Evolutionary conservation across 2,113 vertebrate species (phyloP).

Genomic region (Cichladusa arquata): DNA sequence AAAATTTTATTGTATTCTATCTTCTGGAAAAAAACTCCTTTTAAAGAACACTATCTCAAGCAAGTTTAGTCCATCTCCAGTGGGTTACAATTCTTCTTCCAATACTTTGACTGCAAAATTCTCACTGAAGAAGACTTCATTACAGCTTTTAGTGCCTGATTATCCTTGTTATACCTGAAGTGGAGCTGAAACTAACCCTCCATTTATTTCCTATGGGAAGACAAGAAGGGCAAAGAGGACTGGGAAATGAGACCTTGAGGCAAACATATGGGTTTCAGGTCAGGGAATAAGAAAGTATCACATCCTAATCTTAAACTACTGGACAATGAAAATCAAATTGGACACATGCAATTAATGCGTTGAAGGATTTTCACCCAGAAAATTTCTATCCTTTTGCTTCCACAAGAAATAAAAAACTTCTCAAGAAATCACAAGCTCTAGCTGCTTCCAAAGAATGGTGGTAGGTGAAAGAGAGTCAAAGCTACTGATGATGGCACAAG

Average conservation of each 20-base stretch:
- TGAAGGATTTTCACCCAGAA: not conserved
- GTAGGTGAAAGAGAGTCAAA: not conserved
- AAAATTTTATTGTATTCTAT: not conserved
- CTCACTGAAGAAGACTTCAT: not conserved
- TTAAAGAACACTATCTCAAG: not conserved
- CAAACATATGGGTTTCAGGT: not conserved
- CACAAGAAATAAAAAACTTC: not conserved
- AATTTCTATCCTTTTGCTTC: not conserved
- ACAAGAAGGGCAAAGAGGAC: not conserved
- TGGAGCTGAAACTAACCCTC: not conserved
- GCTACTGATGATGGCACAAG: not conserved
- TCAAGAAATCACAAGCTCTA: not conserved
- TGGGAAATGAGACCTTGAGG: not conserved
- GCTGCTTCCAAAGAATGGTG: not conserved
- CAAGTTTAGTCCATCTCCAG: not conserved
- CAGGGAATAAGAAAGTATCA: not conserved
- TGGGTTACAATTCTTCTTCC: not conserved
- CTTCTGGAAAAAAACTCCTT: not conserved
- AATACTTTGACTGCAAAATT: not conserved
- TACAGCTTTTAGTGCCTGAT: not conserved
- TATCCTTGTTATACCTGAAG: not conserved
- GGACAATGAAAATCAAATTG: not conserved
- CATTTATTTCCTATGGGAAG: not conserved
- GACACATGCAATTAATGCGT: not conserved
- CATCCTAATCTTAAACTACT: not conserved